Evolutionary conservation across 2,797 vertebrate genomes (phyloP), one percentile per base, ranked within the genome.

Genomic region (Crypturellus tataupa): DNA sequence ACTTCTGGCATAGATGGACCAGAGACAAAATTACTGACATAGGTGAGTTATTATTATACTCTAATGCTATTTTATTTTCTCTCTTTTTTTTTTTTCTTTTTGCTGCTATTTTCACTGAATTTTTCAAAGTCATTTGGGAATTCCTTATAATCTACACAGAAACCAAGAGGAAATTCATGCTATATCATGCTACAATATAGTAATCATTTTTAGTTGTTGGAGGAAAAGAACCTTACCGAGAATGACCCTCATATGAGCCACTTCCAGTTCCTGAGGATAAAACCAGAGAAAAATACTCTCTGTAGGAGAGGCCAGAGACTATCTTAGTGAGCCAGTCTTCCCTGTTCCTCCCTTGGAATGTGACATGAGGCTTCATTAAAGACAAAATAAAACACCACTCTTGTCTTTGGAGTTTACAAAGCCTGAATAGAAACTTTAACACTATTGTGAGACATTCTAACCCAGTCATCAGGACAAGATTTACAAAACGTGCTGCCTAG

Each of bases 1-100:
- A 98, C 46, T 98, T 98, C 94, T 98, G 98, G 96, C 96, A 98
- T 69, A 95, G 86, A 39, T 98, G 98, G 98, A 98, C 97, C 5
- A 96, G 69, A 89, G 94, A 98, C 65, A 97, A 80, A 96, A 79
- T 97, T 63, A 96, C 91, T 6, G 96, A 98, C 37, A 95, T 98
- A 29, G 98, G 98, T 98, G 70, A 9, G 96, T 95, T 76, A 77
- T 51, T 82, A 29, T 75, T 82, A 47, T 2, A 3, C 19, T 21
- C 37, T 79, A 37, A 29, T 70, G 19, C 64, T 55, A 3, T 47
- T 89, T 72, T 64, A 8, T 18, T 42, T 35, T 42, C 4, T 62
- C 9, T 10, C 71, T 21, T 1, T 2, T 11, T 7, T 40, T 8
- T 27, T 37, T 39, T 24, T 2, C 13, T 27, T 4, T 44, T 7